Evolutionary conservation across 2,888 invertebrate genomes (phyloP), one percentile per base, ranked within the genome.

Genomic region (Dryobota labecula): DNA sequence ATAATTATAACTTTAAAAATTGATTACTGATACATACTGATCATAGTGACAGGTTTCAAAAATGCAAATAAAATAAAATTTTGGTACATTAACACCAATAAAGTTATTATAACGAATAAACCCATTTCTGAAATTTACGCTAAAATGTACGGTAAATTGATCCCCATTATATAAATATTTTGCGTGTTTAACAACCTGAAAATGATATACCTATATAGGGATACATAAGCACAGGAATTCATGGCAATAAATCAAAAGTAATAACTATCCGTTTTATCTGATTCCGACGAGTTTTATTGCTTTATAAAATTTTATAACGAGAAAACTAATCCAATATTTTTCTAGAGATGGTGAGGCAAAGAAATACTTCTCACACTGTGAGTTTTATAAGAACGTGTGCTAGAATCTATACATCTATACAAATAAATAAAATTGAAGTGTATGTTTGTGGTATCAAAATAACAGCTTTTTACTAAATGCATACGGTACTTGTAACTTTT

Each of bases 311-410:
- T 81, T 82, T 84, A 72, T 83, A 83, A 84, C 78, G 84, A 83
- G 84, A 76, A 83, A 83, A 83, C 78, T 84, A 83, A 76, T 76
- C 81, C 73, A 83, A 81, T 83, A 83, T 83, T 78, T 82, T 81
- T 64, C 70, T 70, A 78, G 84, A 76, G 57, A 76, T 57, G 56
- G 58, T 38, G 56, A 54, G 45, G 70, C 54, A 61, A 62, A 76
- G 75, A 60, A 76, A 70, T 73, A 72, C 54, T 70, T 72, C 63
- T 64, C 41, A 57, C 41, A 18, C 43, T 51, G 58, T 53, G 36
- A 65, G 67, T 72, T 71, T 61, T 58, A 61, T 73, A 36, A 67
- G 38, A 58, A 27, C 51, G 24, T 33, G 54, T 24, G 51, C 38
- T 27, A 15, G 20, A 56, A n/a, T n/a, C n/a, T n/a, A n/a, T n/a